Conservation (phyloP, 2,797 vertebrate genomes). For the Alosa sapidissima region DNA sequence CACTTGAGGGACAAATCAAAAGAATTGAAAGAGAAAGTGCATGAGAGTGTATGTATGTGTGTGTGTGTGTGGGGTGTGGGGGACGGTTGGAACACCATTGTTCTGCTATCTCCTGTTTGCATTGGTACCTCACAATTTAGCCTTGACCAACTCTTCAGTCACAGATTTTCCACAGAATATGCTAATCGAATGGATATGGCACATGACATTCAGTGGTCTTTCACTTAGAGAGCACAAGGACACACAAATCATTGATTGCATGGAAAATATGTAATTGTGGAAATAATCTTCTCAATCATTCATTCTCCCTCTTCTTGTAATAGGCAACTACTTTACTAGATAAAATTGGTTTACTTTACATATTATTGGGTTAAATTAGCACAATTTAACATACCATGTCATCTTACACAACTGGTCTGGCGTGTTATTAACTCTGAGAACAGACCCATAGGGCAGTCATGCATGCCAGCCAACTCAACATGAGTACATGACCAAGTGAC, state of each 20-base stretch:
- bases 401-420: neutral
- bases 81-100: neutral
- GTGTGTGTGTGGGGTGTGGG: neutral
- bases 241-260: neutral
- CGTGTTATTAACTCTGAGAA: neutral
- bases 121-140: neutral
- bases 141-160: neutral
- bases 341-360: neutral
- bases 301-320: too few species aligned
- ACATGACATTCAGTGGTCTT: neutral
- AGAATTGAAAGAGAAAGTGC: neutral
- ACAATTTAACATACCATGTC: slow-evolving; percentile 1
- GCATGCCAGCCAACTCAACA: neutral
- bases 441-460: neutral
- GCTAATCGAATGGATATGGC: neutral
- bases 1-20: neutral
- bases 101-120: neutral
- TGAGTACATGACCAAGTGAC: neutral
- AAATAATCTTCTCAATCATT: neutral
- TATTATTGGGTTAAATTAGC: neutral
- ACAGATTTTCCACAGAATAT: neutral
- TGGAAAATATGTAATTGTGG: neutral
- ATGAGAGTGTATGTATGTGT: too few species aligned
- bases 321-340: neutral
- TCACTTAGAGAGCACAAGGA: neutral